A percentile compares a stretch with the other conserved stretches of the same genome.
Evolutionary conservation across 2,888 invertebrate genomes (phyloP).

Genomic region (Himalopsyche anomala): DNA sequence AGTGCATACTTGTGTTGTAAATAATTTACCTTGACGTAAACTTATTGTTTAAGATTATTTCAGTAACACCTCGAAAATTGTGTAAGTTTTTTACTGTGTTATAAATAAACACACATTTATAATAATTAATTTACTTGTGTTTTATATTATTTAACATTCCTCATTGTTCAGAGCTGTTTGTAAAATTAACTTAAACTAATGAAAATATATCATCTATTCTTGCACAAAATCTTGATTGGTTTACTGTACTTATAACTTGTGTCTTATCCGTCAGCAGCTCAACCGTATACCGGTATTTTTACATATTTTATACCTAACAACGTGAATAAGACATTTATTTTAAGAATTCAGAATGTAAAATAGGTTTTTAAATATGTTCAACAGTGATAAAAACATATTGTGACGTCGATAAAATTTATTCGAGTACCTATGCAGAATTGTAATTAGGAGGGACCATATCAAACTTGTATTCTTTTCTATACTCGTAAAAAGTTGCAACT

Average conservation of each 20-base stretch:
- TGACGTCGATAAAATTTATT: neutral
- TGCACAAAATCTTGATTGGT: slow-evolving; percentile 22
- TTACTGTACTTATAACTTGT: slow-evolving; percentile 10
- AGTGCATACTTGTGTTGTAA: slow-evolving; percentile 46
- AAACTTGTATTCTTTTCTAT: slow-evolving; percentile 48
- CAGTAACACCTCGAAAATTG: neutral
- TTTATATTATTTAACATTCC: slow-evolving; percentile 11
- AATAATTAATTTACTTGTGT: neutral
- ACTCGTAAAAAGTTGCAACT: slow-evolving; percentile 14
- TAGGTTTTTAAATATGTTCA: slow-evolving; percentile 3
- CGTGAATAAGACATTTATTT: slow-evolving; percentile 20
- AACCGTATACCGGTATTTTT: slow-evolving; percentile 5
- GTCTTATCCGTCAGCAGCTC: slow-evolving; percentile 12
- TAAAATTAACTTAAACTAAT: slow-evolving; percentile 12
- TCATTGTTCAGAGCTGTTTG: slow-evolving; percentile 11
- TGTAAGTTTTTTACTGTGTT: slow-evolving; percentile 1
- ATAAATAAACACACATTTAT: neutral
- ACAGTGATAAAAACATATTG: neutral
- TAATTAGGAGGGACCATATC: slow-evolving; percentile 63
- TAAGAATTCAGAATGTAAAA: slow-evolving; percentile 12
- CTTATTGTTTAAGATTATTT: slow-evolving; percentile 20
- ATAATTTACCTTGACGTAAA: slow-evolving; percentile 48
- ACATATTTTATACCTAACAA: slow-evolving; percentile 30
- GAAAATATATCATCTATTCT: slow-evolving; percentile 27
- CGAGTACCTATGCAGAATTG: slow-evolving; percentile 28